Base-by-base conservation (phyloP, 2,888 invertebrate species). In the Timema cristinae region DNA sequence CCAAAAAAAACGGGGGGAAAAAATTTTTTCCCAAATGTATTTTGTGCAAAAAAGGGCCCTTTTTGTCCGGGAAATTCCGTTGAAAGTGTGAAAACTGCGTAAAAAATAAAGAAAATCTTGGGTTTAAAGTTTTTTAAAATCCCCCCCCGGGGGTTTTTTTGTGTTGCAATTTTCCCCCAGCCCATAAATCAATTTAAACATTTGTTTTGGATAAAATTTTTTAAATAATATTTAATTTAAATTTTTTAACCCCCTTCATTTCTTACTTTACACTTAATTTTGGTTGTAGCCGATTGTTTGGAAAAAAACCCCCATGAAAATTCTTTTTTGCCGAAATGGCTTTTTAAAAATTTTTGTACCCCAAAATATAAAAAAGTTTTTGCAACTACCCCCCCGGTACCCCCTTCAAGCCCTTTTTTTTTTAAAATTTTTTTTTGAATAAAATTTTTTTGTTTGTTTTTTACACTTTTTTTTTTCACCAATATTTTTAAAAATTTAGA, bases 81-180 rank as follows among this genome's bases (percentile, higher is more conserved):
- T 16, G 16, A 47, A 63, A 47, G 63, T 63, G 32, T 63, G 63
- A 11, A 63, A 63, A 16, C 13, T 63, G 63, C 48, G 7, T 16
- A 63, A 32, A 9, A 63, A 48, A 63, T 63, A n/a, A 11, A 63
- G 7, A 47, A 32, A 7, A 11, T 63, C 32, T 7, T 63, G 63
- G 63, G 63, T 47, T 32, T 63, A 63, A 63, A 48, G n/a, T n/a
- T n/a, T 63, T 32, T 5, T 63, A 48, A 9, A 63, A 63, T 6
- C 48, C 7, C 47, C 63, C 63, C 7, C 63, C 32, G 8, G 15
- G n/a, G n/a, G n/a, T n/a, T n/a, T n/a, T n/a, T n/a, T 11, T 61
- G 61, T n/a, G 63, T 63, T 63, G 63, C 32, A 63, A 16, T n/a
- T 48, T 63, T 63, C 32, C 63, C 63, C 63, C 63, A 63, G 7